Evolutionary conservation across 2,113 vertebrate species (phyloP).

Genomic region (Thermophis baileyi): DNA sequence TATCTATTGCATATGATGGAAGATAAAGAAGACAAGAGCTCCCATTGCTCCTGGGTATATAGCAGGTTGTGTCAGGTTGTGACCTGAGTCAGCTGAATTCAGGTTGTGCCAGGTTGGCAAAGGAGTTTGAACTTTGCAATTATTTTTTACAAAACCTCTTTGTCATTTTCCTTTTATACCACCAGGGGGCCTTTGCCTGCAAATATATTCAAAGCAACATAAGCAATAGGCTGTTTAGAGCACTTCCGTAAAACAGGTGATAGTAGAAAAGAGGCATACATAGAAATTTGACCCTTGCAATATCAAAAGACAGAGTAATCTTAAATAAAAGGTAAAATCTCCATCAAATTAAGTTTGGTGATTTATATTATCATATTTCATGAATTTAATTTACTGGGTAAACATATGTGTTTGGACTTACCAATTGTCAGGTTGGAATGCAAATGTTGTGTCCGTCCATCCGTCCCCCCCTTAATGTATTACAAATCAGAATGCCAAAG

Average conservation of each 20-base stretch:
- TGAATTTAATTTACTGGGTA: neutral
- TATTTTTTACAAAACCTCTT: neutral
- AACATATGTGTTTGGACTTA: neutral
- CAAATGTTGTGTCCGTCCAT: too few relatives aligned
- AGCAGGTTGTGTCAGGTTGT: neutral
- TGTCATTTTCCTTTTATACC: neutral
- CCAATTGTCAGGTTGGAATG: too few relatives aligned
- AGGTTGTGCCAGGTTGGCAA: neutral
- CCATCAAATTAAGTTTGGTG: neutral
- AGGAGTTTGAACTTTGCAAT: neutral
- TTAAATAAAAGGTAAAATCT: neutral
- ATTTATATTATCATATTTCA: neutral
- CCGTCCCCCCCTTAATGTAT: neutral
- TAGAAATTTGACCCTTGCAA: neutral
- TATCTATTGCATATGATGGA: neutral
- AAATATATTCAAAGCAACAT: neutral
- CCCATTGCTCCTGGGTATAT: neutral
- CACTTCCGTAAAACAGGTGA: neutral
- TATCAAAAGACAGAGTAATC: neutral
- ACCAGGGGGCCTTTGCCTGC: neutral
- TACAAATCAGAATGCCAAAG: neutral
- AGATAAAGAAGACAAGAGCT: neutral
- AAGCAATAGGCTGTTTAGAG: neutral
- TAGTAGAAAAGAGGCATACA: neutral
- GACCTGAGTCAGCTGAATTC: slow-evolving; percentile 5